Percentiles rank a stretch among this genome's conserved stretches.
phyloP scores from a whole-genome alignment of 2,113 vertebrate genomes.

The Mesoclemmys tuberculata region DNA sequence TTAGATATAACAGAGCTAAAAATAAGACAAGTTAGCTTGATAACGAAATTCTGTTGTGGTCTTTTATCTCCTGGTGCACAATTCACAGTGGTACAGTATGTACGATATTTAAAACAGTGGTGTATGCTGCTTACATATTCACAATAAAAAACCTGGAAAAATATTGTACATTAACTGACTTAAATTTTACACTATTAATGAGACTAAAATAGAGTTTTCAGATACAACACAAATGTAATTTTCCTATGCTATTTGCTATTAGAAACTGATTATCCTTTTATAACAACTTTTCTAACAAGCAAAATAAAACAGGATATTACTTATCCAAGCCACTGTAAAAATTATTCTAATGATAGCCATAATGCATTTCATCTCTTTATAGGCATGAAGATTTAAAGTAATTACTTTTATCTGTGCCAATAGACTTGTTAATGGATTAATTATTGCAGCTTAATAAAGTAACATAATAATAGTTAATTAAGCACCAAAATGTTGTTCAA shows the following conservation, averaged over 20 bases:
- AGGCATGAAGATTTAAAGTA: constrained; percentile 47
- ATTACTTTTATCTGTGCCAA: constrained; percentile 64
- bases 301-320: constrained; percentile 51
- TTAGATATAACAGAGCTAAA: background rate
- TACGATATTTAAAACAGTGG: background rate
- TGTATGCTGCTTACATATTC: background rate
- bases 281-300: background rate
- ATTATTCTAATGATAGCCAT: constrained; percentile 23
- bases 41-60: background rate
- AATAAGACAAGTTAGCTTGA: background rate
- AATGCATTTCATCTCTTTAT: constrained; percentile 59
- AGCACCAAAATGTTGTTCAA: constrained; percentile 51
- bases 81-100: background rate
- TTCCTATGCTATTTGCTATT: background rate
- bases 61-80: constrained; percentile 6
- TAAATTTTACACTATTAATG: background rate
- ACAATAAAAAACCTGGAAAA: background rate
- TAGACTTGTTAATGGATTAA: constrained; percentile 60
- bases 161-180: background rate
- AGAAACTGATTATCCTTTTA: background rate
- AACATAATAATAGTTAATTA: constrained; percentile 61
- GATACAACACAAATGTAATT: rapidly evolving
- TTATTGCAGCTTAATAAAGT: constrained; percentile 49
- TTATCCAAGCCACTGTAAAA: constrained; percentile 9
- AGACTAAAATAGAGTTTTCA: background rate